phyloP scores from a whole-genome alignment of 37 sponge, comb jelly and placozoan genomes.

The Bolinopsis microptera region DNA sequence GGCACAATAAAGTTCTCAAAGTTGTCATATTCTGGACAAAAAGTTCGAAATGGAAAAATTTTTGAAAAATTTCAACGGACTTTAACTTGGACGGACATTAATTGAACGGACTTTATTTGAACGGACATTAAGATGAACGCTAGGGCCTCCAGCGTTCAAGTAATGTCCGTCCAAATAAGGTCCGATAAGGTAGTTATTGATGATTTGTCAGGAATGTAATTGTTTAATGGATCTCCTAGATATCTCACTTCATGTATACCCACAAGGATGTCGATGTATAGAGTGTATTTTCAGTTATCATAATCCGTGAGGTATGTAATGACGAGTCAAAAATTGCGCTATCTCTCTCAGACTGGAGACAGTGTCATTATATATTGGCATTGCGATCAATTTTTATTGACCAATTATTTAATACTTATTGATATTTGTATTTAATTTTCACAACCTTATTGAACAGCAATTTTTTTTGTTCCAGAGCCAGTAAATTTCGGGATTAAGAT shows the following conservation, averaged over 20 bases:
- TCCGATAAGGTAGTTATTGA: background rate
- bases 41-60: too few relatives aligned
- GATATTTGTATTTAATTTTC: background rate
- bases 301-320: background rate
- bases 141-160: too few relatives aligned
- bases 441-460: background rate
- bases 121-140: too few relatives aligned
- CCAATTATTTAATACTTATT: background rate
- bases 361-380: background rate
- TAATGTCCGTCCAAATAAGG: too few relatives aligned
- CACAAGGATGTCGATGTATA: background rate
- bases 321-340: background rate
- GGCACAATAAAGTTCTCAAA: too few relatives aligned
- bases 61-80: too few relatives aligned
- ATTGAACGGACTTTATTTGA: too few relatives aligned
- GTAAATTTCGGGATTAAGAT: too few relatives aligned
- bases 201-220: background rate
- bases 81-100: too few relatives aligned
- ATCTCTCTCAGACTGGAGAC: background rate
- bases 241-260: background rate
- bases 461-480: too few relatives aligned
- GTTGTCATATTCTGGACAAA: too few relatives aligned
- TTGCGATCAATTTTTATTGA: background rate
- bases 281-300: background rate
- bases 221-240: background rate